phyloP scores from a whole-genome alignment of 2,113 vertebrate species.

The Arvicanthis niloticus region DNA sequence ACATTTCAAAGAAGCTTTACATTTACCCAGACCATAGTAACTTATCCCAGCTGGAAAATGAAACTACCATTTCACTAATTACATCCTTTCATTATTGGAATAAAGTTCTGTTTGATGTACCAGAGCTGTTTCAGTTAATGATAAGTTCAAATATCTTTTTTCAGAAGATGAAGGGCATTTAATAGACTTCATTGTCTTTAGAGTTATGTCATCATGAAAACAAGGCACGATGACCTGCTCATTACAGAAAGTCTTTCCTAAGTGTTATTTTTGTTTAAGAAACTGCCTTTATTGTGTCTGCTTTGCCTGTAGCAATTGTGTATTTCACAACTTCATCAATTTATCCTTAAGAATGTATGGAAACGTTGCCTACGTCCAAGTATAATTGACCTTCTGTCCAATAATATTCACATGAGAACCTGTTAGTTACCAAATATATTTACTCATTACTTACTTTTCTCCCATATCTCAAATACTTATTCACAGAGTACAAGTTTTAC shows the following conservation, averaged over 20 bases:
- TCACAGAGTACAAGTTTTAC: neutral
- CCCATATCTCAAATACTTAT: neutral
- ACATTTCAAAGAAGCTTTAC: slow-evolving; percentile 76
- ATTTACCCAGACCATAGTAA: slow-evolving; percentile 70
- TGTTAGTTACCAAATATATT: neutral
- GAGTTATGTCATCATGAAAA: neutral
- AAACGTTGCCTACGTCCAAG: neutral
- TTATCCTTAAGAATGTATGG: neutral
- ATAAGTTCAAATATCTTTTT: slow-evolving; percentile 68
- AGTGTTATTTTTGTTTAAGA: slow-evolving; percentile 7
- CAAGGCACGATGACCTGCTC: neutral
- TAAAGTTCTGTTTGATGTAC: slow-evolving; percentile 64
- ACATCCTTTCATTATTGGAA: slow-evolving; percentile 63
- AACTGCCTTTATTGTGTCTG: neutral
- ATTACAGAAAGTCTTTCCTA: slow-evolving; percentile 15
- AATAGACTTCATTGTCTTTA: neutral
- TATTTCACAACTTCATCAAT: neutral
- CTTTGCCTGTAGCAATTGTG: neutral
- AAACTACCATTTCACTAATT: slow-evolving; percentile 62
- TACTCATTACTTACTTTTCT: neutral
- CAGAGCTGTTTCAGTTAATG: neutral
- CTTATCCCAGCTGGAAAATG: slow-evolving; percentile 62
- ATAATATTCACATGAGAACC: neutral
- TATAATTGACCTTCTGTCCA: neutral
- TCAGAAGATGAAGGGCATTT: slow-evolving; percentile 5